Percentiles rank a stretch among this genome's conserved stretches.
Evolutionary conservation across 2,113 vertebrate species (phyloP).

Genomic region (Paratilapia polleni): DNA sequence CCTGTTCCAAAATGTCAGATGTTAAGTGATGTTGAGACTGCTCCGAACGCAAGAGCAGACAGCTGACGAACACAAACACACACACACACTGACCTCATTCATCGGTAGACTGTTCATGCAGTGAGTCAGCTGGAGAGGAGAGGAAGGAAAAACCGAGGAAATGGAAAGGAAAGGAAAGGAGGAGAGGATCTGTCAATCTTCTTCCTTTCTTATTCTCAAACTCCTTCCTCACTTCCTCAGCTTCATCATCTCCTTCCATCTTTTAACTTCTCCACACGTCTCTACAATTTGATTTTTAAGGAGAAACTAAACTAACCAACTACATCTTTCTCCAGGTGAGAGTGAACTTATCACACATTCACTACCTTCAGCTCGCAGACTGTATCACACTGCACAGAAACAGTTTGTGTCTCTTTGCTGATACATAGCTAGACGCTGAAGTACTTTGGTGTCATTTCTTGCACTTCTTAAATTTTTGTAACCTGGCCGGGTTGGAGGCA

Average conservation of each 20-base stretch:
- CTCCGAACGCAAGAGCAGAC: constrained; percentile 58
- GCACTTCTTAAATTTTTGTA: too few relatives aligned
- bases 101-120: constrained; percentile 39
- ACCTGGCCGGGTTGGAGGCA: too few relatives aligned
- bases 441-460: too few relatives aligned
- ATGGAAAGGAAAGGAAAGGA: background rate
- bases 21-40: constrained; percentile 79
- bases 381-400: too few relatives aligned
- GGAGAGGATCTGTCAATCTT: background rate
- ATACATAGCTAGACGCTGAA: too few relatives aligned
- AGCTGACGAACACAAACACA: constrained; percentile 37
- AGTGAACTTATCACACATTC: too few relatives aligned
- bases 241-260: background rate
- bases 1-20: constrained; percentile 72
- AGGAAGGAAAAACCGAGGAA: background rate
- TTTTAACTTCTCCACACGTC: background rate
- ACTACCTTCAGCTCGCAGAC: too few relatives aligned
- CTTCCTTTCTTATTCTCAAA: too few relatives aligned
- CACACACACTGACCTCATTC: constrained; percentile 60
- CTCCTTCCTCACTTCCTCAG: background rate
- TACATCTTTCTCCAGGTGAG: too few relatives aligned
- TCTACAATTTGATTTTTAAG: background rate
- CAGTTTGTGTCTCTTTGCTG: too few relatives aligned
- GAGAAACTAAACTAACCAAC: too few relatives aligned
- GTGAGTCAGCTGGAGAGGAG: constrained; percentile 28